Evolutionary conservation across 2,888 invertebrate genomes (phyloP), one percentile per base, ranked within the genome.

Genomic region (Scaptomyza parva): DNA sequence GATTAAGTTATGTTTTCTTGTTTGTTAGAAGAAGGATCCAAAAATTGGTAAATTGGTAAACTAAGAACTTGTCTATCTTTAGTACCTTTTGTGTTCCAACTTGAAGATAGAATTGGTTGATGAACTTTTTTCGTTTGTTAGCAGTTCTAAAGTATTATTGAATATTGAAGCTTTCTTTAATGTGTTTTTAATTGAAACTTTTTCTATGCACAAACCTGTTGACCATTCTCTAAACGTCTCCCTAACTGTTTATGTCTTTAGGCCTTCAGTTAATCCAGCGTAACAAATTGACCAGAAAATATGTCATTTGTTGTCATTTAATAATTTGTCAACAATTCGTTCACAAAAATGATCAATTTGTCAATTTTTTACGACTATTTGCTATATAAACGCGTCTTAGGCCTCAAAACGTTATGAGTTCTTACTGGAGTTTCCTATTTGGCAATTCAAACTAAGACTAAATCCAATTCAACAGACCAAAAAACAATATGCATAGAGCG

Each of bases 371-470:
- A n/a, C n/a, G 40, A 17, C 26, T 3, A 14, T 70, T 53, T 41
- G 67, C 53, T 82, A 86, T 86, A 86, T 71, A 82, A 82, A 65
- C 69, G 33, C 5, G 18, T 20, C 28, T 47, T 73, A 65, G 73
- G 64, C 68, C 59, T 66, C 20, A 22, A 18, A 58, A 35, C 26
- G 35, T 50, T 39, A 86, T 82, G 88, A 87, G 87, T 88, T 86
- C 82, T 80, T 82, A 86, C 75, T 84, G 82, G 88, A 74, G 79
- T 88, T 88, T 45, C 59, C 63, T 67, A 18, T 41, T 22, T 47
- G 68, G 72, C 68, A 78, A 86, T 84, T 86, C 82, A 84, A 86
- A 88, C 60, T 83, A 85, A 88, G 87, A 81, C 80, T 74, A 79
- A 69, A 87, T 77, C 83, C 77, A 73, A 77, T 73, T 60, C 64